Evolutionary conservation across 1,140 invertebrate genomes (phyloP), one percentile per base, ranked within the genome.

Genomic region (Lasaia peninsularis): DNA sequence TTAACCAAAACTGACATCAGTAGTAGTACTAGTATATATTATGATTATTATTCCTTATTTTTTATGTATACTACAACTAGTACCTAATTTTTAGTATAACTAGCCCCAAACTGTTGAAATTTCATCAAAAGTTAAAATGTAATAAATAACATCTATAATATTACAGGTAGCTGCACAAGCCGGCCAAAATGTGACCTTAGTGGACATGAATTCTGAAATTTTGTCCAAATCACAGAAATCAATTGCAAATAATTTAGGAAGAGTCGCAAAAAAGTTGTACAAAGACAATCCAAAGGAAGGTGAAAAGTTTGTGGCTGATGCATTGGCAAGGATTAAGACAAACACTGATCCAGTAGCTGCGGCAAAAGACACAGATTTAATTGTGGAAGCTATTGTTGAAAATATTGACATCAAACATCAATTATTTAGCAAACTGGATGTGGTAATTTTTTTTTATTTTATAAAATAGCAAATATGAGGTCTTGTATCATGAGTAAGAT

Each of bases 331-430:
- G 37, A 90, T 97, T 14, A 91, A 90, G 58, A 92, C 90, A 10
- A 90, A 91, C 0, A 93, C 93, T 7, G 91, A 94, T 77, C 65
- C 93, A 7, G 80, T 89, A 2, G 89, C 89, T 37, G 90, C 92
- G 53, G 92, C 94, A 0, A 91, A 92, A 72, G 82, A 91, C 40
- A 84, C 94, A 12, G 95, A 97, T 86, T 80, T 98, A 12, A 94
- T 98, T 10, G 91, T 97, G 24, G 96, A 98, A 89, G 96, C 96
- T 6, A 96, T 97, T 78, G 92, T 97, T 56, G 96, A 98, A 78
- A 97, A 96, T 75, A 83, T 97, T 34, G 91, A 93, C 37, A 75
- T 94, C 0, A 98, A 98, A 76, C 93, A 95, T 67, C 92, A 96
- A 64, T 82, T 98, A 1, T 98, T 97, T 74, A 86, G 91, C 49